Evolutionary conservation across 2,888 invertebrate species (phyloP), one percentile per base, ranked within the genome.

Genomic region (Agrotis ipsilon): DNA sequence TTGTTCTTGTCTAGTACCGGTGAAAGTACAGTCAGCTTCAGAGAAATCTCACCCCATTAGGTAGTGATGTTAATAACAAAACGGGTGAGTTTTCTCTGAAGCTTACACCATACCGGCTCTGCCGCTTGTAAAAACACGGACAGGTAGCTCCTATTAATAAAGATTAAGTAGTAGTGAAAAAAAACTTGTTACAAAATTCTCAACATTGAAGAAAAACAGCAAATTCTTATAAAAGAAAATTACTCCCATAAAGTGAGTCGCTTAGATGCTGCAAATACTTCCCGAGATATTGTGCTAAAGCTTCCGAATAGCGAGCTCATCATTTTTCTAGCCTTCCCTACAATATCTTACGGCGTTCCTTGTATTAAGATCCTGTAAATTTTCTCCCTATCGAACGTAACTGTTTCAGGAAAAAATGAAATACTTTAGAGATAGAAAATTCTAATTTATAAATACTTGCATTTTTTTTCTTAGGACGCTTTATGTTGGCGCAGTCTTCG

Each of bases 271-370:
- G 16, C 46, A 68, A 67, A 76, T 83, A 72, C 61, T 60, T 68
- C 21, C 48, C 48, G 24, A 49, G 68, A 72, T 68, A 63, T 63
- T 39, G 55, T 64, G 27, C 59, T 67, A 54, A 79, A 75, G 79
- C 61, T 75, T 54, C 46, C 3, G 18, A 63, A 69, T 72, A 64
- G 78, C 77, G 0, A 59, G 43, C 58, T 82, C 80, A 76, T 82
- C 83, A 82, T 83, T 82, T 79, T 62, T 69, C 69, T 72, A 75
- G 63, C 62, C 57, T 68, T 64, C 18, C 48, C 49, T 52, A 82
- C 71, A 75, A 75, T 80, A 81, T 72, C 61, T 67, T 67, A 71
- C n/a, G 16, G 19, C 62, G 46, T 62, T 51, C 54, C 54, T 71
- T 72, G 49, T 78, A 67, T 78, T 78, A 67, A 27, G 67, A 64